phyloP scores from a whole-genome alignment of 2,888 invertebrate genomes.

The Dolomedes plantarius region DNA sequence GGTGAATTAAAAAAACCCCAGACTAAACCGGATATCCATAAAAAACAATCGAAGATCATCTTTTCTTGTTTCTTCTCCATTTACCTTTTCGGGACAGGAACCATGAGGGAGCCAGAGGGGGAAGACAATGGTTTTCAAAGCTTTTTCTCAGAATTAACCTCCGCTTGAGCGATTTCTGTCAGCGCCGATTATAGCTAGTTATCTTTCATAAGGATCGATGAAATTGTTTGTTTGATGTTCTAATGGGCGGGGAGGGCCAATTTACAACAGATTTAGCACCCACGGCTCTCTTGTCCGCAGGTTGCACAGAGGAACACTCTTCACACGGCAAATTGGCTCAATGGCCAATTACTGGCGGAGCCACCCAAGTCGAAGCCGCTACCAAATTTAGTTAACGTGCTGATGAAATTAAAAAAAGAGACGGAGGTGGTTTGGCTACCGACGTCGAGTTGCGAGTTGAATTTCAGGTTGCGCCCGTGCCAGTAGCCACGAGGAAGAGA shows the following conservation, averaged over 20 bases:
- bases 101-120: not conserved
- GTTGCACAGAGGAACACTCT: slow-evolving; percentile 1
- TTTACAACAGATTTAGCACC: slow-evolving; percentile 64
- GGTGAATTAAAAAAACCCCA: not conserved
- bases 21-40: not conserved
- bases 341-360: slow-evolving; percentile 36
- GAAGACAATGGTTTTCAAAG: not conserved
- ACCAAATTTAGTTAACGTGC: slow-evolving; percentile 12
- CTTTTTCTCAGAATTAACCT: not conserved
- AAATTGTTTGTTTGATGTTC: slow-evolving; percentile 52
- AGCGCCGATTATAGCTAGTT: slow-evolving; percentile 32
- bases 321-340: slow-evolving; percentile 41
- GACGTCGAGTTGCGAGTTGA: no score
- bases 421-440: not conserved
- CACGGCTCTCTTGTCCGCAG: slow-evolving; percentile 7
- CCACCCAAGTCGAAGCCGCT: slow-evolving; percentile 57
- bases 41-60: not conserved
- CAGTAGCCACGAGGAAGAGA: no score
- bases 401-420: not conserved
- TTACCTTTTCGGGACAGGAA: not conserved
- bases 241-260: slow-evolving; percentile 46
- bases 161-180: slow-evolving; percentile 35
- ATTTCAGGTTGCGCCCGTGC: no score
- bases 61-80: not conserved
- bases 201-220: slow-evolving; percentile 27